Evolutionary conservation across 2,888 invertebrate species (phyloP).

Genomic region (Lamellibrachia satsuma): DNA sequence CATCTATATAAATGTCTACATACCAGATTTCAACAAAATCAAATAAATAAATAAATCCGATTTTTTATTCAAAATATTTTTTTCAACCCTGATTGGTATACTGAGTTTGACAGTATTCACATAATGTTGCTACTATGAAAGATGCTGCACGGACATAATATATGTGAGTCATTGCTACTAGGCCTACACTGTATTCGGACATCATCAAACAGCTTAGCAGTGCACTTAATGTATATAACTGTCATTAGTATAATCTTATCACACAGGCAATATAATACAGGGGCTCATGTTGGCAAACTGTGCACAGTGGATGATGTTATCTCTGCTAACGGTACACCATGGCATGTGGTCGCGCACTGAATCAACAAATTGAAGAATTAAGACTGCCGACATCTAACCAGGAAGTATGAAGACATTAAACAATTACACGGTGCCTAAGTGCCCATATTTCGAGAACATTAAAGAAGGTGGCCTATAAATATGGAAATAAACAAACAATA

Average conservation of each 20-base stretch:
- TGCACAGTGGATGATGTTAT: not conserved
- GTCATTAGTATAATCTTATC: slow-evolving; percentile 5
- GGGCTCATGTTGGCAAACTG: not conserved
- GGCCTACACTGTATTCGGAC: not conserved
- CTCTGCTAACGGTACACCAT: not conserved
- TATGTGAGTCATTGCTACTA: too few species aligned
- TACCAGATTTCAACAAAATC: too few species aligned
- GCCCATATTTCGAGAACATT: not conserved
- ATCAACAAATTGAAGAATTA: not conserved
- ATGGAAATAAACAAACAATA: too few species aligned
- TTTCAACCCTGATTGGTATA: too few species aligned
- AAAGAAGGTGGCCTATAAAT: not conserved
- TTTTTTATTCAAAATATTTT: too few species aligned
- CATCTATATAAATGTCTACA: too few species aligned
- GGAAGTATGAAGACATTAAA: not conserved
- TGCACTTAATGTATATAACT: not conserved
- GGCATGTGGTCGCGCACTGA: not conserved
- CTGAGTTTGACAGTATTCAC: too few species aligned
- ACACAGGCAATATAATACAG: not conserved
- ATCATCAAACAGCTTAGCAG: not conserved
- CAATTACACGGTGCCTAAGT: not conserved
- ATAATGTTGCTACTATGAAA: too few species aligned
- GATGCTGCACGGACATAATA: too few species aligned
- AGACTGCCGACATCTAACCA: not conserved
- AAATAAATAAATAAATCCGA: too few species aligned